Percentiles rank a stretch among this genome's conserved stretches.
Evolutionary conservation across 1,140 invertebrate genomes (phyloP).

Genomic region (Trinorchestia longiramus): DNA sequence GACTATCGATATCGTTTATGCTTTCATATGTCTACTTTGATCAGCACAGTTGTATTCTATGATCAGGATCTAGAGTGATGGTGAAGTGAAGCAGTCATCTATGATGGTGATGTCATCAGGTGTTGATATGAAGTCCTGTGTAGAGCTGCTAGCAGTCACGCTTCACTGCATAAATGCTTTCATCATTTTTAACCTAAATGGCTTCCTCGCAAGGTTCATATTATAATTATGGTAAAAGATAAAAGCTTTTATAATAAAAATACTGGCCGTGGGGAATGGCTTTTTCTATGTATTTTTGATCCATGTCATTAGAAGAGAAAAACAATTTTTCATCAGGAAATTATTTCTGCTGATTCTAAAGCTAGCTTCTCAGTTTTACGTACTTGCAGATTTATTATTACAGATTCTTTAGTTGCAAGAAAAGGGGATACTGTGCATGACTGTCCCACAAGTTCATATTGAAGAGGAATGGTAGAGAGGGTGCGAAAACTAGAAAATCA

Average conservation of each 20-base stretch:
- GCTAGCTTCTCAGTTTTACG: no score
- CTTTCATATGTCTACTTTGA: not conserved
- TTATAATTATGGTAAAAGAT: not conserved
- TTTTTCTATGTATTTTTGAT: no score
- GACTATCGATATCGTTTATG: no score
- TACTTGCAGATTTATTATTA: not conserved
- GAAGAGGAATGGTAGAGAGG: not conserved
- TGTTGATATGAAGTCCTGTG: not conserved
- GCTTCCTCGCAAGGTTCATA: not conserved
- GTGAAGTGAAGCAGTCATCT: not conserved
- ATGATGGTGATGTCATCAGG: not conserved
- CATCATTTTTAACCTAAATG: not conserved
- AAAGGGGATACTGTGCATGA: not conserved
- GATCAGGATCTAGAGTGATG: not conserved
- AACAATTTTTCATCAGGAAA: no score
- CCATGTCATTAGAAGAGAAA: no score
- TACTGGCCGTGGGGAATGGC: not conserved
- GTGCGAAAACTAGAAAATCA: not conserved
- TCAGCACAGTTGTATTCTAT: not conserved
- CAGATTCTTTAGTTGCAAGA: not conserved
- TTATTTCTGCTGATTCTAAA: no score
- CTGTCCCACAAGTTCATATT: not conserved
- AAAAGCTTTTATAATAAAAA: not conserved
- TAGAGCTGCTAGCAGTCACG: not conserved
- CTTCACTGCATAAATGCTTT: not conserved